Evolutionary conservation across 2,113 vertebrate genomes (phyloP), one percentile per base, ranked within the genome.

Genomic region (Brachionichthys hirsutus): DNA sequence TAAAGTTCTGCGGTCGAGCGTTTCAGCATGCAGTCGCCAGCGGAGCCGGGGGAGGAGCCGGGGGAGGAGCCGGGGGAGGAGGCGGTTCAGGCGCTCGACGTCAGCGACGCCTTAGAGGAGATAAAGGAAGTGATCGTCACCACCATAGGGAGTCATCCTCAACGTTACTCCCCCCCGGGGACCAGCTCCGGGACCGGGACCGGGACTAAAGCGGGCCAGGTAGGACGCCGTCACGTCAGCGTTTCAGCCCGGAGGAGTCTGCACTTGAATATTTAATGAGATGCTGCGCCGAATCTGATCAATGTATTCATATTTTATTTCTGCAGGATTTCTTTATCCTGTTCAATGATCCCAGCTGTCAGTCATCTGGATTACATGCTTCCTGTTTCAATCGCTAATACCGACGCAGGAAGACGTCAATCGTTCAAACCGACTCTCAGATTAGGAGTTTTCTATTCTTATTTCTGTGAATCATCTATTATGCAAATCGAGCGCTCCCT

Each of bases 171-270:
- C 0, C 78, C 75, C 49, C 54, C 58, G 8, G 52, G 47, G 15
- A 40, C 54, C 63, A 78, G 77, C 54, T 62, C 53, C 50, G 78
- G 75, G 55, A 13, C 62, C 2, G 70, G 49, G 10, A 41, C 69
- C 8, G 70, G 49, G 10, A 41, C 69, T 6, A 78, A 77, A 72
- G 35, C 78, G 0, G 78, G 67, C 44, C 85, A 87, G 88, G 88
- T 90, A 77, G 38, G 68, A 36, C 12, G 1, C 30, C 6, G 7
- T n/a, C n/a, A n/a, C n/a, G n/a, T n/a, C n/a, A n/a, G n/a, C n/a
- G n/a, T n/a, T n/a, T n/a, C n/a, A n/a, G n/a, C n/a, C n/a, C n/a
- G n/a, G n/a, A n/a, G n/a, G n/a, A n/a, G 8, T 30, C 8, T 30
- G 1, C 24, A 30, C 8, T 30, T 30, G 24, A 30, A 30, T 30